Conservation (phyloP, 92 coral and sea anemone genomes). For the Epizoanthus scotinus region DNA sequence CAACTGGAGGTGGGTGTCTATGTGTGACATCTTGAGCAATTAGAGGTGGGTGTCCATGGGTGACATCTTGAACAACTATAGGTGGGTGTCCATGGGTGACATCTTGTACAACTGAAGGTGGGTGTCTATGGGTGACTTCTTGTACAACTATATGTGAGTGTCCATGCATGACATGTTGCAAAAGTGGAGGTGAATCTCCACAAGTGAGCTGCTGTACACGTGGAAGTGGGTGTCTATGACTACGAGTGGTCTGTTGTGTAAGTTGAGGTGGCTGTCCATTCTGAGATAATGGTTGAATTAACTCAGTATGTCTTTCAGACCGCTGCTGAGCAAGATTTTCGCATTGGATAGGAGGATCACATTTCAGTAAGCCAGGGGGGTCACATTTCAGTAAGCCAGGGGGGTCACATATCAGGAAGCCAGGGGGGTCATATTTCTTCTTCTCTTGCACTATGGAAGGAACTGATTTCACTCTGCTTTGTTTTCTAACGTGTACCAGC, state of each 20-base stretch:
- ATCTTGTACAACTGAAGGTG: not conserved
- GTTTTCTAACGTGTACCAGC: not conserved
- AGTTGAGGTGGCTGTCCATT: not conserved
- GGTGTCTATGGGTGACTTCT: not conserved
- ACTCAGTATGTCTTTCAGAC: not conserved
- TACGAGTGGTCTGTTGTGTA: not conserved
- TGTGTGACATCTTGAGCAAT: not conserved
- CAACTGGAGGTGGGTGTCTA: slow-evolving; percentile 1
- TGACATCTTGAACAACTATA: not conserved
- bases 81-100: not conserved
- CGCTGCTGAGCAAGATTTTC: not conserved
- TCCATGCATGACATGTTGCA: too few relatives aligned
- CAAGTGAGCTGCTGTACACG: not conserved
- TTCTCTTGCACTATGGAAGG: not conserved
- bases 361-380: not conserved
- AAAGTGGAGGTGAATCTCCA: too few relatives aligned
- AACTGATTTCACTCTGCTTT: not conserved
- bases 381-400: not conserved
- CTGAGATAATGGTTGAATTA: not conserved
- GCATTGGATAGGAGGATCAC: too few relatives aligned
- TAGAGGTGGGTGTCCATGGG: not conserved
- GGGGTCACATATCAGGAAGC: not conserved
- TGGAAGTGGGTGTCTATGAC: not conserved
- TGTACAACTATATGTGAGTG: not conserved
- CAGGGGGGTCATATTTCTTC: not conserved